Evolutionary conservation across 1,140 invertebrate species (phyloP).

Genomic region (Panulirus ornatus): DNA sequence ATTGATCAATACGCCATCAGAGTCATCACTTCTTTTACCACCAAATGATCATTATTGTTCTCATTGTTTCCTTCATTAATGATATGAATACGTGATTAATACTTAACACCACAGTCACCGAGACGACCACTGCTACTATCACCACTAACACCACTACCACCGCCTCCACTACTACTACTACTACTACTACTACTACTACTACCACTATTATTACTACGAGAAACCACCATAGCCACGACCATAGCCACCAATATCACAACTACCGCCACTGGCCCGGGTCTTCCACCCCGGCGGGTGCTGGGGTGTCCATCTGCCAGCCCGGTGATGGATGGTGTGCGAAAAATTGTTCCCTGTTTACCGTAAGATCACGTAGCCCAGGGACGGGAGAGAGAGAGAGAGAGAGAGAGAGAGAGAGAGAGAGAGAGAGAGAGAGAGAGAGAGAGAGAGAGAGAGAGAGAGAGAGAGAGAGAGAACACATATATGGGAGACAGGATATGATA

Average conservation of each 20-base stretch:
- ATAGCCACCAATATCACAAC: background rate
- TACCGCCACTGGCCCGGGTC: background rate
- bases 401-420: constrained; percentile 25
- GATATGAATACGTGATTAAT: no score
- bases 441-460: constrained; percentile 4
- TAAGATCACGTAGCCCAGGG: constrained; percentile 48
- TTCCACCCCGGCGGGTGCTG: constrained; percentile 53
- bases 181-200: background rate
- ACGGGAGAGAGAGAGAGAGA: constrained; percentile 19
- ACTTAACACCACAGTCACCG: no score
- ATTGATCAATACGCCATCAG: no score
- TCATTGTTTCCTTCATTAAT: no score
- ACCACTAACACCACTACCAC: constrained; percentile 1
- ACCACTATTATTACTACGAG: background rate
- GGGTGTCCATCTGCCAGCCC: constrained; percentile 61
- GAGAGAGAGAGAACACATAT: background rate
- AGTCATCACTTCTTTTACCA: no score
- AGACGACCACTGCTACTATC: no score
- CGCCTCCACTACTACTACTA: background rate
- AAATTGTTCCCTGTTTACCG: constrained; percentile 66
- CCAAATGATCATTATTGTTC: no score
- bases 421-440: background rate
- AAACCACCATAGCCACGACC: no score
- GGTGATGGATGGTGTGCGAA: constrained; percentile 63
- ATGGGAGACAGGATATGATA: background rate